Conservation (phyloP, 2,113 vertebrate genomes). For the Actenoides lindsayi region DNA sequence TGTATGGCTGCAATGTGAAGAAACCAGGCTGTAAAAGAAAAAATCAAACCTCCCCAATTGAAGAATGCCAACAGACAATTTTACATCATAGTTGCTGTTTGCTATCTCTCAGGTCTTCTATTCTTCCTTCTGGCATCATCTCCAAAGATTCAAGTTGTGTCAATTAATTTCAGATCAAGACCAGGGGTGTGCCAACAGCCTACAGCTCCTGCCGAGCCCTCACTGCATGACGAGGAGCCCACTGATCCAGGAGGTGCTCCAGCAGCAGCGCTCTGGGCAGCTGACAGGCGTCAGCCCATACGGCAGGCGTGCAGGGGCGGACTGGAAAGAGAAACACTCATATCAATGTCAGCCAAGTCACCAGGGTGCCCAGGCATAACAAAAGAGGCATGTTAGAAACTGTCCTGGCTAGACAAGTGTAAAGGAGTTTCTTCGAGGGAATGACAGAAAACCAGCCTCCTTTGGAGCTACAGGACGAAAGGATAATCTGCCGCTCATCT, state of each 20-base stretch:
- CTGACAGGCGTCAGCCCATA: neutral
- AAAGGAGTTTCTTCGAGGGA: neutral
- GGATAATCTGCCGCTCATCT: neutral
- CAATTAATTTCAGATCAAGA: conserved; percentile 10
- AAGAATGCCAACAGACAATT: neutral
- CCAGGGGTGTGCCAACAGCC: neutral
- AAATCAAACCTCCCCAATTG: neutral
- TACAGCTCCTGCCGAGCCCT: neutral
- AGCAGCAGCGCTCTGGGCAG: neutral
- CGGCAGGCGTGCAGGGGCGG: neutral
- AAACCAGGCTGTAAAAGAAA: neutral
- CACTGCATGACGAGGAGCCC: neutral
- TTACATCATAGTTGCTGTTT: neutral
- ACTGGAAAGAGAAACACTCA: neutral
- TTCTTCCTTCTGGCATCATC: neutral
- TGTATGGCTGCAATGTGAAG: neutral
- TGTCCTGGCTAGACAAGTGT: conserved; percentile 12
- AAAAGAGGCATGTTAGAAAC: neutral
- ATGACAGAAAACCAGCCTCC: neutral
- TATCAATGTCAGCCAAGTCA: neutral
- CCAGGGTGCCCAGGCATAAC: neutral
- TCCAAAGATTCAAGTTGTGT: neutral
- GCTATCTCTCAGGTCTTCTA: neutral
- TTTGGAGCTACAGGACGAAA: neutral
- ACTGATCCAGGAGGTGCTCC: neutral